Percentiles rank a stretch among this genome's conserved stretches.
Evolutionary conservation across 2,113 vertebrate genomes (phyloP).

Genomic region (Micronisus gabar): DNA sequence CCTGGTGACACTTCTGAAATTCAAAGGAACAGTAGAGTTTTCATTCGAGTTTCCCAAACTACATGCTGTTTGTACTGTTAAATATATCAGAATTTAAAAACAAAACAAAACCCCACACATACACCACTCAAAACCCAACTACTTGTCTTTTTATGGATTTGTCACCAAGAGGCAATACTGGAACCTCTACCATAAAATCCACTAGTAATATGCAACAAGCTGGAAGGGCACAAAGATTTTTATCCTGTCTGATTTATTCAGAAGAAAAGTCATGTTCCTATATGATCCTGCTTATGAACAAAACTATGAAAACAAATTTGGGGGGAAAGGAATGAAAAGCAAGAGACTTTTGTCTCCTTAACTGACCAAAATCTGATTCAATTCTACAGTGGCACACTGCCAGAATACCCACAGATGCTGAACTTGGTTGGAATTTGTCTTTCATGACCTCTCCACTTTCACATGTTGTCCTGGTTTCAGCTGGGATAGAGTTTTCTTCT

Average conservation of each 20-base stretch:
- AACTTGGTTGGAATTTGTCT: not conserved
- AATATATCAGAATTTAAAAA: not conserved
- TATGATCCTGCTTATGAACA: not conserved
- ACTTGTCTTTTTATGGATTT: not conserved
- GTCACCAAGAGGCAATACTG: not conserved
- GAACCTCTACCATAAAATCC: not conserved
- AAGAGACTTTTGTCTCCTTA: not conserved
- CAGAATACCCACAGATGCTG: not conserved
- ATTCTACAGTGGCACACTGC: not conserved
- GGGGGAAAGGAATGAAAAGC: not conserved
- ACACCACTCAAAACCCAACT: fast-evolving
- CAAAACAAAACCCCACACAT: not conserved
- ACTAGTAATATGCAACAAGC: not conserved
- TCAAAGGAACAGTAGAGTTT: not conserved
- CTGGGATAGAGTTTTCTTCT: too few relatives aligned
- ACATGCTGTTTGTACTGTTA: not conserved
- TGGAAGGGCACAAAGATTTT: not conserved
- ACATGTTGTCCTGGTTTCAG: not conserved
- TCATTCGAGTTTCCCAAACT: not conserved
- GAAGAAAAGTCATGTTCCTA: not conserved
- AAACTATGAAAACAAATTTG: not conserved
- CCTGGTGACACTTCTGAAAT: not conserved
- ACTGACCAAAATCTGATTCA: not conserved
- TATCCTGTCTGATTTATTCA: not conserved
- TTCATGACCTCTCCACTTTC: not conserved